phyloP scores from a whole-genome alignment of 2,888 invertebrate species.

The Helicoverpa assulta region DNA sequence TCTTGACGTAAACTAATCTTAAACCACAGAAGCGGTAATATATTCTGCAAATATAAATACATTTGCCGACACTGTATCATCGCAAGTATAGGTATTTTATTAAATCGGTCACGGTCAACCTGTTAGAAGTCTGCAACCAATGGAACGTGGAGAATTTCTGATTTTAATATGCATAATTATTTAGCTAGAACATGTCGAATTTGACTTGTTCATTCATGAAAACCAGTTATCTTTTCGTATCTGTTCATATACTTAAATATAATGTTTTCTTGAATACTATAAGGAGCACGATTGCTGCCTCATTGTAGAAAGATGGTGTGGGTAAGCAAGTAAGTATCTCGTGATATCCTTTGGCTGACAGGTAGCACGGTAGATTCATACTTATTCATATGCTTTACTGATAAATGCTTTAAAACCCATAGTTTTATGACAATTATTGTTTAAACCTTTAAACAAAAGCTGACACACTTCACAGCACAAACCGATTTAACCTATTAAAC shows the following conservation, averaged over 20 bases:
- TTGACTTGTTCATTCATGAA: slow-evolving; percentile 38
- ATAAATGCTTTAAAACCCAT: no score
- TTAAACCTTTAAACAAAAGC: not conserved
- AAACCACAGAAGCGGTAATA: slow-evolving; percentile 35
- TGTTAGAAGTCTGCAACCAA: slow-evolving; percentile 50
- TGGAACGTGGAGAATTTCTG: slow-evolving; percentile 36
- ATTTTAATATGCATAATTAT: slow-evolving; percentile 43
- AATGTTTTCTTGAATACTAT: no score
- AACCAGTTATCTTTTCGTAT: not conserved
- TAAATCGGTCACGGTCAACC: slow-evolving; percentile 68
- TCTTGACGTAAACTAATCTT: slow-evolving; percentile 29
- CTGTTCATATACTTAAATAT: no score
- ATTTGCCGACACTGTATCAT: slow-evolving; percentile 45
- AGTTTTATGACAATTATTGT: not conserved
- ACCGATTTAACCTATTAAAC: not conserved
- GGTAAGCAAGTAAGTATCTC: no score
- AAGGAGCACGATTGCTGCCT: no score
- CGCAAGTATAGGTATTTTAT: slow-evolving; percentile 43
- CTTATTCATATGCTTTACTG: no score
- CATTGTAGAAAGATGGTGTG: no score
- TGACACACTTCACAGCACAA: not conserved
- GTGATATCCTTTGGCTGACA: no score
- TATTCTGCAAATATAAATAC: slow-evolving; percentile 53
- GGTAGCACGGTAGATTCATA: no score
- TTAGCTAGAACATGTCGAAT: slow-evolving; percentile 31